phyloP scores from a whole-genome alignment of 2,888 invertebrate genomes.

The Polietes domitor region DNA sequence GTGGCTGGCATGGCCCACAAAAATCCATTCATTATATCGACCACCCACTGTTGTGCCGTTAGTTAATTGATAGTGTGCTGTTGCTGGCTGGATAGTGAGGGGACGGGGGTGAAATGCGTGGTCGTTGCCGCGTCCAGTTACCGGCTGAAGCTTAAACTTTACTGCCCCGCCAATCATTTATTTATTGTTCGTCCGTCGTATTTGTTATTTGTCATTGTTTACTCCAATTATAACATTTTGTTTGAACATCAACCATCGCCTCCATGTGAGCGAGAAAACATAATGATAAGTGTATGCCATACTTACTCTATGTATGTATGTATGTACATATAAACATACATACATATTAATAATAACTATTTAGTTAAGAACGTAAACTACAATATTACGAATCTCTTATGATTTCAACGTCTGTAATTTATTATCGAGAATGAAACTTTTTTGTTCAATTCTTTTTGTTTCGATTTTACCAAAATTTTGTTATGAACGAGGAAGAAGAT shows the following conservation, averaged over 20 bases:
- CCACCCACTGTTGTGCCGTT: conserved; percentile 25
- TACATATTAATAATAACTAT: conserved; percentile 2
- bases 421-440: neutral
- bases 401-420: conserved; percentile 1
- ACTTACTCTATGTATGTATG: no score
- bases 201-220: conserved; percentile 17
- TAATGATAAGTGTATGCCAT: no score
- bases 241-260: neutral
- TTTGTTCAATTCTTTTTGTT: neutral
- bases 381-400: conserved; percentile 30
- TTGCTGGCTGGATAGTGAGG: neutral
- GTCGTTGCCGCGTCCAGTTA: neutral
- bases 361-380: conserved; percentile 45
- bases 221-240: conserved; percentile 22
- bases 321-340: conserved; percentile 3
- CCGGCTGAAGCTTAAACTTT: conserved; percentile 1
- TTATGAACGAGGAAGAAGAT: conserved; percentile 4
- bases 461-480: conserved; percentile 35
- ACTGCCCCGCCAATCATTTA: conserved; percentile 21
- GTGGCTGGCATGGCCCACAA: neutral
- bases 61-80: conserved; percentile 15
- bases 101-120: neutral
- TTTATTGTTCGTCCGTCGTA: conserved; percentile 22
- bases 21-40: conserved; percentile 8
- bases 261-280: conserved; percentile 3